These are phyloP conservation scores for Sebastes glaucus DNA, from an alignment of 2,797 vertebrate genomes.

Conservation along the genomic window DNA sequence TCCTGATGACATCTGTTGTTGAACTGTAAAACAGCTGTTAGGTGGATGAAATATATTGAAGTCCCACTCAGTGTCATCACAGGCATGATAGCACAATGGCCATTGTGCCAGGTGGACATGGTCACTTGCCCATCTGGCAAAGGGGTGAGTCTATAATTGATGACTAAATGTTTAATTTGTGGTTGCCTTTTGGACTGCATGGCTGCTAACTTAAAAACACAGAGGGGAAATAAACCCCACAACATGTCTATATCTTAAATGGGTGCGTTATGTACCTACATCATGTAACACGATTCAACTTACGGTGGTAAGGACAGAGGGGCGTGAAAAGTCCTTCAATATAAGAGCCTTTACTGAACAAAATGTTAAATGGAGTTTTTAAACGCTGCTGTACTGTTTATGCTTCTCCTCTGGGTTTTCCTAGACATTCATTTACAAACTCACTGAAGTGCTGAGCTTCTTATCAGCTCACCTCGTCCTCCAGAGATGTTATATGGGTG, in stretches of 20 bases:
- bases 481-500: neutral
- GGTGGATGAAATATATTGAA: neutral
- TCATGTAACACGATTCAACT: neutral
- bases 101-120: neutral
- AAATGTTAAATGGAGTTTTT: neutral
- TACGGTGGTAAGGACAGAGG: neutral
- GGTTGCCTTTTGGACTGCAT: neutral
- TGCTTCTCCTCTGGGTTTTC: rapidly evolving
- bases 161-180: neutral
- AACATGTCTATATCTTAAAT: neutral
- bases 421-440: neutral
- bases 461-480: neutral
- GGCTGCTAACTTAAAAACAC: neutral
- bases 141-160: neutral
- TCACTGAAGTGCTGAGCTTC: neutral
- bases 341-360: neutral
- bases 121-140: neutral
- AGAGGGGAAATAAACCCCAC: neutral
- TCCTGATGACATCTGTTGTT: neutral
- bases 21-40: constrained; percentile 6
- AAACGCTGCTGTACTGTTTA: neutral
- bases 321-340: neutral
- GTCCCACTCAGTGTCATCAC: neutral
- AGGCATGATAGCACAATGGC: neutral
- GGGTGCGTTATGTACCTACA: neutral